Base-by-base conservation (phyloP, 2,797 vertebrate genomes). In the Melanotaenia parkinsoni region DNA sequence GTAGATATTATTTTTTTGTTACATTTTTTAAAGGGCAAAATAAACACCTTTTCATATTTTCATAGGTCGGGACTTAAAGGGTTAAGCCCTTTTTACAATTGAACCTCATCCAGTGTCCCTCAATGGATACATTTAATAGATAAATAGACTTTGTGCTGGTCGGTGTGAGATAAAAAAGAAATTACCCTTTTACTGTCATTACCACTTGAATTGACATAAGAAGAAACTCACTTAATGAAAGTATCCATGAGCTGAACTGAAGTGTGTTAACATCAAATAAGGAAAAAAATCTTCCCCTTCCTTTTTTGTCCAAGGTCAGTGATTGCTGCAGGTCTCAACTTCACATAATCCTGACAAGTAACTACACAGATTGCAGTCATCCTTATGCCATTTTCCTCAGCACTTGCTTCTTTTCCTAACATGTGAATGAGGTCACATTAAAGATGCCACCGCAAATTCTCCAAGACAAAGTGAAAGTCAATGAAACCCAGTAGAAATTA, bases 361-460 rank as follows among this genome's bases (percentile, higher is more conserved):
- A 54, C 71, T 68, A 33, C 47, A 63, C 70, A 72, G 67, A 74
- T 61, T 67, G 70, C 72, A 6, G 8, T 37, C 58, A 40, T 63
- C 57, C 64, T 64, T 62, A 24, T 51, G 74, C 54, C 62, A 59
- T 89, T 87, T 82, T 79, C 59, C 63, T 70, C 62, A 73, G 60
- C 63, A n/a, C 61, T 76, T 38, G 37, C 73, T 79, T 74, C 72
- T 77, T 82, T 83, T 81, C 66, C 77, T 70, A 65, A 74, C 72
- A 74, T 81, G 66, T 32, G 69, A 92, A 86, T 86, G 80, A 91
- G 87, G 87, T 89, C 78, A 83, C 78, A 88, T 90, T 88, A 82
- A 84, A 81, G 58, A 86, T 18, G 76, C 79, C 88, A 77, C 74
- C 70, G 70, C 74, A 73, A 40, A 84, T 86, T 83, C 70, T 61